Percentiles rank a stretch among this genome's conserved stretches.
phyloP scores from a whole-genome alignment of 2,113 vertebrate species.

The Turnix velox region DNA sequence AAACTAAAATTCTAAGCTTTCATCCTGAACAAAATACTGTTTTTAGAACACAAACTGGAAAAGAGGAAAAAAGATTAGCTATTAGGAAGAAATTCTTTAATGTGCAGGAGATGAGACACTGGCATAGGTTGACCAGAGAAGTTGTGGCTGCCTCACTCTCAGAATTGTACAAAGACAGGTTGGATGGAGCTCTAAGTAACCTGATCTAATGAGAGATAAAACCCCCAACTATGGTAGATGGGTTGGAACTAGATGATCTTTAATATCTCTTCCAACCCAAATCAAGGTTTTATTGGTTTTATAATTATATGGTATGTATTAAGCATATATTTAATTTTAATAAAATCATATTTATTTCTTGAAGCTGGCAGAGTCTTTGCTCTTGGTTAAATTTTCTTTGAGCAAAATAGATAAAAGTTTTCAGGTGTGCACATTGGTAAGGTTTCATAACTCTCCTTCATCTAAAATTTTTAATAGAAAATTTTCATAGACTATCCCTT shows the following conservation, averaged over 20 bases:
- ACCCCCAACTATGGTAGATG: neutral
- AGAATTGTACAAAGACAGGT: neutral
- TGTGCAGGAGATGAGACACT: neutral
- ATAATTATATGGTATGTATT: neutral
- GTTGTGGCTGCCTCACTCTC: too few relatives aligned
- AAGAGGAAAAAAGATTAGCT: neutral
- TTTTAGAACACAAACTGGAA: neutral
- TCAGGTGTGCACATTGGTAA: neutral
- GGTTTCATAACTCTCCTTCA: neutral
- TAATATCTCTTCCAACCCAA: neutral
- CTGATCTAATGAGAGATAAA: neutral
- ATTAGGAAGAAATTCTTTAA: neutral
- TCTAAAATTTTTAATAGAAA: neutral
- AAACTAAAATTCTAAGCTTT: neutral
- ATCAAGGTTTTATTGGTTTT: too few relatives aligned
- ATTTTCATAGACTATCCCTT: neutral
- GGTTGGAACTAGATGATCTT: neutral
- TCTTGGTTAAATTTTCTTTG: constrained; percentile 3
- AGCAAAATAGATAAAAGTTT: neutral
- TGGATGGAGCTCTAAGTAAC: neutral
- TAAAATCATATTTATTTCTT: constrained; percentile 41
- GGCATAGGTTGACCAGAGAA: neutral
- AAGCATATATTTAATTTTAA: neutral
- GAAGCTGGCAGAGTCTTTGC: constrained; percentile 5
- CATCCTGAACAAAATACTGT: neutral